Conservation (phyloP, 2,888 invertebrate genomes). For the Falcaria lacertinaria region DNA sequence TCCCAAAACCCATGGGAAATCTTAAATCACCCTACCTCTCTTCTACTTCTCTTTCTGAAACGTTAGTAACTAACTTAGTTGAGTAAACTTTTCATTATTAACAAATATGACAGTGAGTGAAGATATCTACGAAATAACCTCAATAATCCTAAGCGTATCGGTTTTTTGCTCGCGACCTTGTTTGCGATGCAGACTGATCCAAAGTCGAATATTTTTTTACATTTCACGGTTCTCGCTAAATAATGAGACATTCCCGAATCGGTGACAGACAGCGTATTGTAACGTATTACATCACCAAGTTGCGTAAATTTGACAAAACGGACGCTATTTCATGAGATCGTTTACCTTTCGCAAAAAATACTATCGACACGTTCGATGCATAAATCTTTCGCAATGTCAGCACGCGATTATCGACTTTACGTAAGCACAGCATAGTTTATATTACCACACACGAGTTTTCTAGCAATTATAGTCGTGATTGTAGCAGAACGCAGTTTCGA, state of each 20-base stretch:
- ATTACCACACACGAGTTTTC: not conserved
- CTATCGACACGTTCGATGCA: not conserved
- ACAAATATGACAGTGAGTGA: no score
- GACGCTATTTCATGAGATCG: not conserved
- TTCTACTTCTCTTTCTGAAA: no score
- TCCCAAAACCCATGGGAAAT: no score
- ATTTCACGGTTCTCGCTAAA: no score
- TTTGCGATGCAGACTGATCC: not conserved
- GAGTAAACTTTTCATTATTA: no score
- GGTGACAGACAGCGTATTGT: no score
- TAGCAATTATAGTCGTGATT: slow-evolving; percentile 14
- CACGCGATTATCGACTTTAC: not conserved
- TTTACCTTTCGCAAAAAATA: not conserved
- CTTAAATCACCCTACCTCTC: no score
- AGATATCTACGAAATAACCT: not conserved
- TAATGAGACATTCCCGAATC: no score
- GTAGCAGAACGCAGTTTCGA: slow-evolving; percentile 26
- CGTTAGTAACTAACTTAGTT: no score
- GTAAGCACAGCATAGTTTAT: not conserved
- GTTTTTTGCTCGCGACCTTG: not conserved
- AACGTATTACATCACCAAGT: no score
- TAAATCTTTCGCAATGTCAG: not conserved
- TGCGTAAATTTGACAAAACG: not conserved
- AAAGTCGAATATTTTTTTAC: no score
- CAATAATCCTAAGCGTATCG: not conserved